These are phyloP conservation scores for Anolis carolinensis DNA, from an alignment of 2,113 vertebrate genomes.

Conservation along the genomic window DNA sequence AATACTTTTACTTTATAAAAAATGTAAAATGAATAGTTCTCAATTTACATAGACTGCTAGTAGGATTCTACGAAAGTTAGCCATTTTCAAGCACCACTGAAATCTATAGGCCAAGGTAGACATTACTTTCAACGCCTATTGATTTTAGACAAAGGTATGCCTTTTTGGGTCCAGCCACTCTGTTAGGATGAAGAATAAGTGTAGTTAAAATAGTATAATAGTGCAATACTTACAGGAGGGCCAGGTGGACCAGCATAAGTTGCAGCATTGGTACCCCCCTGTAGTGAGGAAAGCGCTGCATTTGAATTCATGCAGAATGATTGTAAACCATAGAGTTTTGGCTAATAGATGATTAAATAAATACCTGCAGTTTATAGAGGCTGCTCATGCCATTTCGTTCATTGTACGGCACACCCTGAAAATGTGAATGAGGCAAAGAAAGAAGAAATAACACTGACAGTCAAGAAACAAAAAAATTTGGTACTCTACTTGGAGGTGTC, in stretches of 20 bases:
- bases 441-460: conserved; percentile 24
- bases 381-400: conserved; percentile 97
- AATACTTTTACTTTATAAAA: no score
- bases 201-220: neutral
- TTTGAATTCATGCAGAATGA: conserved; percentile 27
- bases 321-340: conserved; percentile 10
- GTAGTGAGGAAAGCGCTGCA: conserved; percentile 33
- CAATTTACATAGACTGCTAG: no score
- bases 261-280: conserved; percentile 83
- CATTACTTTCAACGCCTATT: no score
- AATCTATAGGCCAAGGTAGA: no score
- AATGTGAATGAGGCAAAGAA: conserved; percentile 19
- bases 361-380: conserved; percentile 97
- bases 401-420: conserved; percentile 82
- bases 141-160: no score
- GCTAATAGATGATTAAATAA: conserved; percentile 18
- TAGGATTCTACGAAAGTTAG: no score
- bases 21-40: no score
- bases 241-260: conserved; percentile 89
- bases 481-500: no score
- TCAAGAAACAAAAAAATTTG: neutral
- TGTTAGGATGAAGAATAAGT: no score
- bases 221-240: conserved; percentile 82
- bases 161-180: no score
- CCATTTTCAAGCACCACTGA: no score